Conservation (phyloP, 1,140 invertebrate species). For the Trachelipus rathkii region DNA sequence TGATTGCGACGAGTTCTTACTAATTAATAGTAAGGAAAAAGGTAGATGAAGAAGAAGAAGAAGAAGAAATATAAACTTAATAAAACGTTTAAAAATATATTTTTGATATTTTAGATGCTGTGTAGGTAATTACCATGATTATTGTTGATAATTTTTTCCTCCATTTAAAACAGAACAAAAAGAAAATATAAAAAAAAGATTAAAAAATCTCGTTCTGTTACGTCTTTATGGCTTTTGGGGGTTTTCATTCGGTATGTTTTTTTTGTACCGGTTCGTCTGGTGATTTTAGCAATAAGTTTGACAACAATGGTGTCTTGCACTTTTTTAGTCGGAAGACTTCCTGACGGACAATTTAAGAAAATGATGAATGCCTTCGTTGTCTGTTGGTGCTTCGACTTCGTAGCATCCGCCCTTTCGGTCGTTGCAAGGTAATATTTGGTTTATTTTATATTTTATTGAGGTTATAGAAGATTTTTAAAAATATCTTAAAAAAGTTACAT, state of each 20-base stretch:
- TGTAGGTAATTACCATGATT: not conserved
- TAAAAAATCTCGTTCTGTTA: constrained; percentile 31
- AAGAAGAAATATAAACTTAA: too few species aligned
- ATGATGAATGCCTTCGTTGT: constrained; percentile 39
- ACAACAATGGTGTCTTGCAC: constrained; percentile 31
- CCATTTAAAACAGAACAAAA: constrained; percentile 25
- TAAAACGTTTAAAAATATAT: not conserved
- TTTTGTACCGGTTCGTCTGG: constrained; percentile 37
- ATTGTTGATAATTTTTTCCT: not conserved
- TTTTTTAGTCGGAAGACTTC: constrained; percentile 32
- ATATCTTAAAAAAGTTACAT: too few species aligned
- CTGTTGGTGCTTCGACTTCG: constrained; percentile 43
- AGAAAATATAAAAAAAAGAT: constrained; percentile 17
- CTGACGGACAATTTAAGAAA: constrained; percentile 34
- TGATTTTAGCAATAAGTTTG: constrained; percentile 34
- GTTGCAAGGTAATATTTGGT: constrained; percentile 34
- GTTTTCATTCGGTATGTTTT: constrained; percentile 39
- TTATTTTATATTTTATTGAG: too few species aligned
- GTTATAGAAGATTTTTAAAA: too few species aligned
- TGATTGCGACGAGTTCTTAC: too few species aligned
- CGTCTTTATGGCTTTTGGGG: constrained; percentile 36
- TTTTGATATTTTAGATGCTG: not conserved
- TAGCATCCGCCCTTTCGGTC: constrained; percentile 40
- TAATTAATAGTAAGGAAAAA: too few species aligned
- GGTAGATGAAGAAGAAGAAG: too few species aligned